Evolutionary conservation across 2,888 invertebrate genomes (phyloP).

Genomic region (Lithophane socia): DNA sequence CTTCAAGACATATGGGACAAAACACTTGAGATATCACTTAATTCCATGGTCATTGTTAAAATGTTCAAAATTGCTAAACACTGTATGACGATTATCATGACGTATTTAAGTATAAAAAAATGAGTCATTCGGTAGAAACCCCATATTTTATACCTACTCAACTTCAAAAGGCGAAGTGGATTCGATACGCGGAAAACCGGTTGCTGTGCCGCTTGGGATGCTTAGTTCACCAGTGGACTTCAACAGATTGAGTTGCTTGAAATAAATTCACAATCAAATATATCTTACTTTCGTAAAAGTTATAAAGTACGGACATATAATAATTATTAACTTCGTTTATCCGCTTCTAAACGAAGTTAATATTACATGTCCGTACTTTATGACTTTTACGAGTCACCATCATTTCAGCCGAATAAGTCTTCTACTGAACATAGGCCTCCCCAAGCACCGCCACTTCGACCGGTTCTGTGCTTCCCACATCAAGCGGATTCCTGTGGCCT

Average conservation of each 20-base stretch:
- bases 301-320: background rate
- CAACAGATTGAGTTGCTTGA: background rate
- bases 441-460: no score
- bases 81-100: background rate
- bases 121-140: background rate
- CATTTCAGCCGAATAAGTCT: no score
- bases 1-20: background rate
- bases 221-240: background rate
- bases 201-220: background rate
- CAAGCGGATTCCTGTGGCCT: no score
- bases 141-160: background rate
- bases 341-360: no score
- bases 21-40: background rate
- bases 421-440: no score
- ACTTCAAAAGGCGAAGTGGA: background rate
- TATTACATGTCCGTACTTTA: no score
- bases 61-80: conserved; percentile 3
- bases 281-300: background rate
- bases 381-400: no score
- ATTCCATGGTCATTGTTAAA: conserved; percentile 17
- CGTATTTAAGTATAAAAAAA: background rate
- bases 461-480: no score
- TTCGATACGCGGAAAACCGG: no score
- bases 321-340: background rate
- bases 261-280: background rate